Base-by-base conservation (phyloP, 2,797 vertebrate genomes). In the Nannoperca australis region DNA sequence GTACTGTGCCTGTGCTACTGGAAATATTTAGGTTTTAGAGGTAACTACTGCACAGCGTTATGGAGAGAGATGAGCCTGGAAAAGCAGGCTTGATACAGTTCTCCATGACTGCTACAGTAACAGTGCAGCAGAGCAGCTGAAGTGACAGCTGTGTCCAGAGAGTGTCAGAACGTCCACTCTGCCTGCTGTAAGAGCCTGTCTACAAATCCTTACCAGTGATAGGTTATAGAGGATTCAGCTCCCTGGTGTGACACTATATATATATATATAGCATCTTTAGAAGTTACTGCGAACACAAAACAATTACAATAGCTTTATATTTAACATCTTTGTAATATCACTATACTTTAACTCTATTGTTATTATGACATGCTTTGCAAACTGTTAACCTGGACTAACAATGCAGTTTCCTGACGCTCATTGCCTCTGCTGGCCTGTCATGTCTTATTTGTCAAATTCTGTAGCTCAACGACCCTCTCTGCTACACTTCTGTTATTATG, bases 61-160 rank as follows among this genome's bases (percentile, higher is more conserved):
- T 53, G 27, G 24, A 44, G 71, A 56, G 55, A 51, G 34, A 42
- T 61, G 54, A 55, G 1, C 22, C 8, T 38, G 11, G 38, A 30
- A 50, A 38, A 75, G 30, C 12, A 8, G 17, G 7, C 3, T 42
- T 20, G 38, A 36, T 22, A 5, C 38, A 8, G 15, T 34, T 70
- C 2, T 45, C 18, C 63, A 5, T 69, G n/a, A 34, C 58, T 71
- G 47, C 32, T 22, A 36, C 49, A 40, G 59, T 14, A 38, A 24
- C 24, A 49, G 61, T 59, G 20, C 13, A 59, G 34, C 44, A 79
- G 47, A 70, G 69, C 63, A 58, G 61, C 68, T 69, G 44, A 73
- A 53, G 62, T 61, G 66, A 81, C 77, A 69, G 66, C 75, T 69
- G 70, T 56, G 70, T 81, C 47, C 56, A 67, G 42, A 20, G 12